Percentiles rank a stretch among this genome's conserved stretches.
phyloP scores from a whole-genome alignment of 2,113 vertebrate genomes.

The Indri indri region DNA sequence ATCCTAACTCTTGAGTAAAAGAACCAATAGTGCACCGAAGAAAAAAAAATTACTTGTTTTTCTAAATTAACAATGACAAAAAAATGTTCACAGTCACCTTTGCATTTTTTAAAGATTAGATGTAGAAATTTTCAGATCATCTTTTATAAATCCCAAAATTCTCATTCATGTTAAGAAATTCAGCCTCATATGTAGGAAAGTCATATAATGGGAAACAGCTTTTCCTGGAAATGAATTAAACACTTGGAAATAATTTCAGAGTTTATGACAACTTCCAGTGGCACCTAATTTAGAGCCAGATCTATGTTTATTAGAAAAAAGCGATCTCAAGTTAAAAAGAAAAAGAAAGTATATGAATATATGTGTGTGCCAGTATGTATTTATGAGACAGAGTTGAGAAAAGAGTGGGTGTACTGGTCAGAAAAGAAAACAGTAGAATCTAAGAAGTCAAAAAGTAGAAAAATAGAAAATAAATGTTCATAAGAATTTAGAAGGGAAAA shows the following conservation, averaged over 20 bases:
- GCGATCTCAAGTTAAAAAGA: background rate
- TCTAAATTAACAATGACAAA: background rate
- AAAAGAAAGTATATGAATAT: background rate
- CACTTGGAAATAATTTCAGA: slow-evolving; percentile 57
- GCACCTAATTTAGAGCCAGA: slow-evolving; percentile 57
- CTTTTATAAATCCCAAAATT: background rate
- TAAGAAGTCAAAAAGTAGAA: background rate
- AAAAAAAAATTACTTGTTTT: background rate
- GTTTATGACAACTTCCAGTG: slow-evolving; percentile 29
- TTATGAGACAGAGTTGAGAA: background rate
- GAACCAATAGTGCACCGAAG: background rate
- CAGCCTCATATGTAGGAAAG: background rate
- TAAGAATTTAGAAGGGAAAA: background rate
- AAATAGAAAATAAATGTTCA: background rate
- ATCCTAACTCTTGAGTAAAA: background rate
- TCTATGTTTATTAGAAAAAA: slow-evolving; percentile 53
- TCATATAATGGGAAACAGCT: background rate
- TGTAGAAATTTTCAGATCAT: background rate
- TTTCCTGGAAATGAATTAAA: slow-evolving; percentile 49
- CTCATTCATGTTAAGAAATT: background rate
- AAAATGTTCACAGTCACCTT: background rate
- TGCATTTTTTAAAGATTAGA: background rate
- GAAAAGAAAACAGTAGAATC: background rate
- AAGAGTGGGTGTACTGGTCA: background rate
- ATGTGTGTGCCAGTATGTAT: background rate